phyloP scores from a whole-genome alignment of 2,797 vertebrate genomes.

The Anabas testudineus region DNA sequence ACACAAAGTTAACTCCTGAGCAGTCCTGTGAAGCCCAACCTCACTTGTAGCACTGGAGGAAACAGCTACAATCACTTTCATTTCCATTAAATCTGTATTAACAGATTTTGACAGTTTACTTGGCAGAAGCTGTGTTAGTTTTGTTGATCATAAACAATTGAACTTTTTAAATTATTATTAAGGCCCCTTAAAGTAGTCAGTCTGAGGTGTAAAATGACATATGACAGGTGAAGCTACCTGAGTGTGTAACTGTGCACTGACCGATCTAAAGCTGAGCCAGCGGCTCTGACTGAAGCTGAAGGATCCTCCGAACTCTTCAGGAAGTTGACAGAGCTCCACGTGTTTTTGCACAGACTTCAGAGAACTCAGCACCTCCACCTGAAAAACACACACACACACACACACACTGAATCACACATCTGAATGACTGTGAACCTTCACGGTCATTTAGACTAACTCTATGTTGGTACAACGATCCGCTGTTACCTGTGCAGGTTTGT shows the following conservation, averaged over 20 bases:
- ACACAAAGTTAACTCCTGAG: not conserved
- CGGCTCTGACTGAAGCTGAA: constrained; percentile 89
- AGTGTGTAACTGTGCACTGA: constrained; percentile 65
- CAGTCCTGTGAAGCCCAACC: too few species aligned
- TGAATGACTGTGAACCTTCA: not conserved
- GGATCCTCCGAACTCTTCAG: constrained; percentile 87
- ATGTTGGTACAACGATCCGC: not conserved
- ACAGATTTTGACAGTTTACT: too few species aligned
- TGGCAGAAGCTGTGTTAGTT: too few species aligned
- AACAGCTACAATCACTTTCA: too few species aligned
- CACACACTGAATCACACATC: not conserved
- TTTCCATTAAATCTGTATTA: too few species aligned
- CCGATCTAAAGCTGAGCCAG: constrained; percentile 92
- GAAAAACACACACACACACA: not conserved
- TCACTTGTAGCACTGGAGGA: too few species aligned
- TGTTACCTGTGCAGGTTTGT: constrained; percentile 88
- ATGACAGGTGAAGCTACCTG: not conserved
- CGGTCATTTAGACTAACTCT: too few species aligned
- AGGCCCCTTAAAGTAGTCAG: too few species aligned
- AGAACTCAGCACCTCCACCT: constrained; percentile 90
- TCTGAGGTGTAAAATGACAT: too few species aligned
- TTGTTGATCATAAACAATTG: too few species aligned
- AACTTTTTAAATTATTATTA: too few species aligned
- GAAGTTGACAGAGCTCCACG: constrained; percentile 87
- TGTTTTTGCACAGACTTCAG: constrained; percentile 89